Conservation (phyloP, 2,797 vertebrate species). For the Ammospiza maritima region DNA sequence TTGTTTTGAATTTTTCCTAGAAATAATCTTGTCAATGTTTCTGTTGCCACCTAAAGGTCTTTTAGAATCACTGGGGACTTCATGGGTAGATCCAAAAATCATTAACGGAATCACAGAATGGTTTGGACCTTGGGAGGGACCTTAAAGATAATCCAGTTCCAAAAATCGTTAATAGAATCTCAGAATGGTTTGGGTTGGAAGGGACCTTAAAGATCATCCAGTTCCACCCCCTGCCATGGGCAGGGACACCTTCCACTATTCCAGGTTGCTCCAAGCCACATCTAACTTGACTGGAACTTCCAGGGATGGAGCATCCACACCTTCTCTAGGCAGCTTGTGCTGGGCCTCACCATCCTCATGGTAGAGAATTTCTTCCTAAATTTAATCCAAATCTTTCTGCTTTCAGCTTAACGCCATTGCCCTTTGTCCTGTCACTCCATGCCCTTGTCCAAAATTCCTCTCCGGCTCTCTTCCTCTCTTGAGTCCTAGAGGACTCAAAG, state of each 20-base stretch:
- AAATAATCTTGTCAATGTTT: neutral
- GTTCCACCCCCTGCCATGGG: too few relatives aligned
- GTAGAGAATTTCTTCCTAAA: neutral
- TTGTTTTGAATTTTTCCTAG: neutral
- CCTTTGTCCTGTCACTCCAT: neutral
- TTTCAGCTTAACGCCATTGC: neutral
- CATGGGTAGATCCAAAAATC: neutral
- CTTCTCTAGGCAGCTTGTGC: neutral
- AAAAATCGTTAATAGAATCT: neutral
- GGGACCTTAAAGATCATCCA: neutral
- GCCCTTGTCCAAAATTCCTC: neutral
- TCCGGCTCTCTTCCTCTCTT: neutral
- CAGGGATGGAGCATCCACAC: neutral
- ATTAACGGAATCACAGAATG: neutral
- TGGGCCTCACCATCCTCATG: accelerated
- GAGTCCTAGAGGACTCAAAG: too few relatives aligned
- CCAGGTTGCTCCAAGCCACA: accelerated
- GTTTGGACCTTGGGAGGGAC: neutral
- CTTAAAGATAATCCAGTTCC: neutral
- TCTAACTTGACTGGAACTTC: accelerated
- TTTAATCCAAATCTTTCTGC: neutral
- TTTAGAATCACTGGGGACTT: neutral
- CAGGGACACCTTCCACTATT: neutral
- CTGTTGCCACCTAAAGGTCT: neutral
- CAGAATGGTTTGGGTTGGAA: neutral